phyloP scores from a whole-genome alignment of 2,797 vertebrate species.

The Lithobates sylvaticus region DNA sequence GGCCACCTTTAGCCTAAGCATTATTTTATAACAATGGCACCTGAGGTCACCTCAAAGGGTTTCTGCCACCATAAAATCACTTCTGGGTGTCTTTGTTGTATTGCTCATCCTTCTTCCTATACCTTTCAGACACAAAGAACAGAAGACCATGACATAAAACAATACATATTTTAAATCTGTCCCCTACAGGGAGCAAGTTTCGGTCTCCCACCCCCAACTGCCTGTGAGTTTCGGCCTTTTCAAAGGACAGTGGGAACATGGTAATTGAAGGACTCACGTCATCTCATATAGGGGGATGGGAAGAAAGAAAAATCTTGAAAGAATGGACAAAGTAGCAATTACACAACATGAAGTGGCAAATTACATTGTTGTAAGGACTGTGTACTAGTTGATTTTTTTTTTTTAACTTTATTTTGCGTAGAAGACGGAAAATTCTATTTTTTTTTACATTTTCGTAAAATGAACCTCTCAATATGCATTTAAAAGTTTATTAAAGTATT shows the following conservation, averaged over 20 bases:
- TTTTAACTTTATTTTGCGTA: neutral
- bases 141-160: neutral
- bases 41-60: neutral
- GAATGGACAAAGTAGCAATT: neutral
- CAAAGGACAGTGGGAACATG: conserved; percentile 30
- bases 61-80: neutral
- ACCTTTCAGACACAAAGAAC: neutral
- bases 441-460: no score
- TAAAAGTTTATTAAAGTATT: no score
- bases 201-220: conserved; percentile 2
- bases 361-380: neutral
- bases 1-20: no score
- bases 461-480: no score
- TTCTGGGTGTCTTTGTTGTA: neutral
- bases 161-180: conserved; percentile 1
- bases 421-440: no score
- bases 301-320: neutral
- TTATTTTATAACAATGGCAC: neutral
- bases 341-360: conserved; percentile 1
- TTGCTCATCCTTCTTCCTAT: neutral
- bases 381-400: neutral
- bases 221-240: conserved; percentile 48
- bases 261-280: conserved; percentile 13
- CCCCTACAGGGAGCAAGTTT: conserved; percentile 13
- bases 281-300: neutral